Evolutionary conservation across 2,797 vertebrate species (phyloP), one percentile per base, ranked within the genome.

Genomic region (Channa striata): DNA sequence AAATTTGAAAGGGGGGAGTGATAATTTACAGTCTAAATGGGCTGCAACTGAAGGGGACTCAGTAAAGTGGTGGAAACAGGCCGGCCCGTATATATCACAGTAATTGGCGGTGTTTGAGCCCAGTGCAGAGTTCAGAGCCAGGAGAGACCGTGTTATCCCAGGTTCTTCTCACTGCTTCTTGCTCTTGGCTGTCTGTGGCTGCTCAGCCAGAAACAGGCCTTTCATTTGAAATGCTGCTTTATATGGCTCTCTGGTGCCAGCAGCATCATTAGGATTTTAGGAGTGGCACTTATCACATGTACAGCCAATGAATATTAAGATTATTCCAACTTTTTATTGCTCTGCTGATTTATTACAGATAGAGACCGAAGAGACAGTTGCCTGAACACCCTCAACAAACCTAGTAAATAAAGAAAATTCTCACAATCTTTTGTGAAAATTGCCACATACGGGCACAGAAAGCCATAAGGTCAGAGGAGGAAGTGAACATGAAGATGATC

Each of bases 211-310:
- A 86, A 85, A 83, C 81, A 78, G 81, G 77, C 63, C 81, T 82
- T 87, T 85, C 78, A 81, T 86, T 88, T 63, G 66, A 83, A 79
- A 72, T 37, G 11, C 57, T 53, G 80, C 80, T 87, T 87, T 85
- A 81, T 78, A 58, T 59, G 70, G 64, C 66, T 76, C 81, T 81
- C 86, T 71, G 85, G 81, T 89, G 87, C 89, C 86, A 89, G 82
- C 77, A 58, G 84, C 82, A 81, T 90, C 89, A 85, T 90, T 89
- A 90, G 84, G 85, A 76, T 86, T 91, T 92, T 88, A 92, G 86
- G 86, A 89, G 87, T 77, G 86, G 87, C 85, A 90, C 87, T 90
- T 90, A 90, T 83, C 88, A 82, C 87, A 84, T 80, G 82, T 87
- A 83, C 85, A 85, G 78, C 83, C 74, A 58, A 43, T 40, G 40